A percentile compares a stretch with the other conserved stretches of the same genome.
These are phyloP conservation scores for Myrmecophaga tridactyla DNA, from an alignment of 2,113 vertebrate species.

Conservation along the genomic window DNA sequence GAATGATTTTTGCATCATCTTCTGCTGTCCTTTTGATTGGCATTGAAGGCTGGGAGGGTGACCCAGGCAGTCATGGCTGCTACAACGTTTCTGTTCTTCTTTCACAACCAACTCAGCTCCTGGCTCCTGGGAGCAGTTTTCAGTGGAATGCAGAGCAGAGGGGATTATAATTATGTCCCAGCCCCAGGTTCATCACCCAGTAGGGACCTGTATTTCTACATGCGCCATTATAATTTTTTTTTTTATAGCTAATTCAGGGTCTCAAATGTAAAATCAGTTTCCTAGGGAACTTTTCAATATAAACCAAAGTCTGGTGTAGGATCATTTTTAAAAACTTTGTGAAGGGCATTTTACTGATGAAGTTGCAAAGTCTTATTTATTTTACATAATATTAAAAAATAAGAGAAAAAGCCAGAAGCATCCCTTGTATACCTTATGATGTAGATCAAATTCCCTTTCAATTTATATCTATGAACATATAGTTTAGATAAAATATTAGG, in stretches of 20 bases:
- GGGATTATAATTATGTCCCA: slow-evolving; percentile 64
- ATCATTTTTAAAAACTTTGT: slow-evolving; percentile 30
- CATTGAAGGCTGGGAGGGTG: neutral
- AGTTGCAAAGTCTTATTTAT: slow-evolving; percentile 50
- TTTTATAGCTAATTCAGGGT: slow-evolving; percentile 54
- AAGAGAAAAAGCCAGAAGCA: slow-evolving; percentile 20
- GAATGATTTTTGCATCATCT: neutral
- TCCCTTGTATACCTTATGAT: neutral
- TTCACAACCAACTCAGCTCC: slow-evolving; percentile 7
- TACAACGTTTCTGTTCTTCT: slow-evolving; percentile 23
- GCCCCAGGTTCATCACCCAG: slow-evolving; percentile 61
- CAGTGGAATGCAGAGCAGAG: slow-evolving; percentile 50
- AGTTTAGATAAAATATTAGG: neutral
- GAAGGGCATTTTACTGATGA: slow-evolving; percentile 50
- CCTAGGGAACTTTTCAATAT: slow-evolving; percentile 55
- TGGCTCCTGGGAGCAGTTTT: slow-evolving; percentile 65
- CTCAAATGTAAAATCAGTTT: slow-evolving; percentile 65
- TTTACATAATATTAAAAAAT: slow-evolving; percentile 37
- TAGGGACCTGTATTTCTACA: slow-evolving; percentile 73
- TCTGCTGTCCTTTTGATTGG: neutral
- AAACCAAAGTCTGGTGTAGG: slow-evolving; percentile 61
- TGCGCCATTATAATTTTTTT: slow-evolving; percentile 73
- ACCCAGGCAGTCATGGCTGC: neutral
- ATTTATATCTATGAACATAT: neutral
- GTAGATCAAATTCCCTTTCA: neutral